phyloP scores from a whole-genome alignment of 2,113 vertebrate genomes.

The Notiomystis cincta region DNA sequence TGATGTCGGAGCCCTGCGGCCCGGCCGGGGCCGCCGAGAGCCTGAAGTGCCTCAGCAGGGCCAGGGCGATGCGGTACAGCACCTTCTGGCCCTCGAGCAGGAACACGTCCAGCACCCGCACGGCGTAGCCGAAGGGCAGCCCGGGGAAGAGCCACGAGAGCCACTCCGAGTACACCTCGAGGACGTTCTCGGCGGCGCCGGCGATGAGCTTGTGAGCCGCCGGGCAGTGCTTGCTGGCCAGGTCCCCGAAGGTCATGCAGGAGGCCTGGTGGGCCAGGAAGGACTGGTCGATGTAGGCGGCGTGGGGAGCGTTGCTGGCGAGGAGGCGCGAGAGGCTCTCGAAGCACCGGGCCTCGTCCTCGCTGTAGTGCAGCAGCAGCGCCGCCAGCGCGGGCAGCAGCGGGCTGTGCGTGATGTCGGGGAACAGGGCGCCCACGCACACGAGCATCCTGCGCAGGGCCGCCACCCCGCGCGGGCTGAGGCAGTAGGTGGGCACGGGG shows the following conservation, averaged over 20 bases:
- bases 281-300: constrained; percentile 82
- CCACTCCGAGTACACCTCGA: constrained; percentile 87
- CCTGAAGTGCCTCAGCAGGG: constrained; percentile 81
- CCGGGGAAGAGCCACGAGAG: constrained; percentile 84
- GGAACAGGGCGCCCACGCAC: constrained; percentile 74
- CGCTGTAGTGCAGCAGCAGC: constrained; percentile 84
- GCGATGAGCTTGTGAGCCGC: constrained; percentile 83
- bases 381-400: constrained; percentile 79
- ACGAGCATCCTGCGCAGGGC: constrained; percentile 82
- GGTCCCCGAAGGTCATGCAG: constrained; percentile 87
- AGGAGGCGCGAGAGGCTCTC: constrained; percentile 78
- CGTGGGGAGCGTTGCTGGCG: constrained; percentile 76
- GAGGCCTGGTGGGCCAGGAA: constrained; percentile 83
- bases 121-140: constrained; percentile 82
- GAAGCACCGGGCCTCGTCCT: constrained; percentile 84
- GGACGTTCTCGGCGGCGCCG: constrained; percentile 77
- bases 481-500: constrained; percentile 81
- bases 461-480: constrained; percentile 75
- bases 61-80: constrained; percentile 83
- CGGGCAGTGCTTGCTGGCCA: constrained; percentile 84
- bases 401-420: constrained; percentile 82
- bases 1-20: constrained; percentile 74
- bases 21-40: constrained; percentile 69
- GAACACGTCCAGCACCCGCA: constrained; percentile 82
- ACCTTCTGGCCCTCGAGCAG: constrained; percentile 87